phyloP scores from a whole-genome alignment of 1,140 invertebrate genomes.

The Drosophila subobscura region DNA sequence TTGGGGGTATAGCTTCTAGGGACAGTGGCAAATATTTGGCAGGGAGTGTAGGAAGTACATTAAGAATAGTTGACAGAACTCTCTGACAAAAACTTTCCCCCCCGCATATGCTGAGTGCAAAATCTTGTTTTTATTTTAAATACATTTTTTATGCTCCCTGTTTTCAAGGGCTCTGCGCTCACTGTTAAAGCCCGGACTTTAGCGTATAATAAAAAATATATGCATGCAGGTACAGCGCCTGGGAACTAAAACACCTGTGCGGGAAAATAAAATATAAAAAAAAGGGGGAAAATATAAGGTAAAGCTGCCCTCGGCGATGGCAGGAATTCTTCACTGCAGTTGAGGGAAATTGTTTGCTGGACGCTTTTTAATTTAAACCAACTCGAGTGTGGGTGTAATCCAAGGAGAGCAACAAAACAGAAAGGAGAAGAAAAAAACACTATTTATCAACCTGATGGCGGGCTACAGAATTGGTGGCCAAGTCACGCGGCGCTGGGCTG shows the following conservation, averaged over 20 bases:
- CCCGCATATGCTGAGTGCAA: conserved; percentile 23
- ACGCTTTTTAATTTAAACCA: conserved; percentile 67
- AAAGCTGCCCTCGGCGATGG: conserved; percentile 10
- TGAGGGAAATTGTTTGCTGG: conserved; percentile 33
- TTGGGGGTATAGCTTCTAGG: too few species aligned
- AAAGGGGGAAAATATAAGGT: neutral
- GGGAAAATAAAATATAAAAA: conserved; percentile 6
- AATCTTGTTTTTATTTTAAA: conserved; percentile 22
- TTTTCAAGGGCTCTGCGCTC: conserved; percentile 20
- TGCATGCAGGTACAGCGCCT: conserved; percentile 13
- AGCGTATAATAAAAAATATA: conserved; percentile 8
- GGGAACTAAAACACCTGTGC: conserved; percentile 47
- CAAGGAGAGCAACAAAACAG: conserved; percentile 18
- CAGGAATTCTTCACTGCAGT: conserved; percentile 4
- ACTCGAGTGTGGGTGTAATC: conserved; percentile 52
- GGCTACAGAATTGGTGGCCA: conserved; percentile 11
- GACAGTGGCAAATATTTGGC: too few species aligned
- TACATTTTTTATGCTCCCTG: conserved; percentile 43
- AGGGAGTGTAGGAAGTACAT: too few species aligned
- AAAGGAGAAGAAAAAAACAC: conserved; percentile 17
- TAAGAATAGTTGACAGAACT: neutral
- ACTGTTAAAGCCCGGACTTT: conserved; percentile 34
- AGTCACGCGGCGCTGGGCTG: conserved; percentile 6
- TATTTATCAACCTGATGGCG: conserved; percentile 53
- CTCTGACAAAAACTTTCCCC: neutral